phyloP scores from a whole-genome alignment of 2,888 invertebrate genomes.

The Ariolimax columbianus region DNA sequence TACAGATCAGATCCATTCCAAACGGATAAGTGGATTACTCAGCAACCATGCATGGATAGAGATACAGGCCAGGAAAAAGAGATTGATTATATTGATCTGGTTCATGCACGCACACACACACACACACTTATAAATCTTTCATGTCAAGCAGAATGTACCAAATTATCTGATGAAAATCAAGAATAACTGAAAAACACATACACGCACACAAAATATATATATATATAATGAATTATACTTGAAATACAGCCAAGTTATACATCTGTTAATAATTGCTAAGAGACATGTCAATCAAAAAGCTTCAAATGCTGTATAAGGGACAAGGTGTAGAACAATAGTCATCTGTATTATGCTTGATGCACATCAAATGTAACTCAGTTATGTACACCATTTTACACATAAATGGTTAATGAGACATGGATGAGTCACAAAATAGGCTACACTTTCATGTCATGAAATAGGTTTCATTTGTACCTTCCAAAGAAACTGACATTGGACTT shows the following conservation, averaged over 20 bases:
- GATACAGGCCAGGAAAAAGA: background rate
- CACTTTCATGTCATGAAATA: background rate
- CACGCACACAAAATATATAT: background rate
- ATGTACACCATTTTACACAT: background rate
- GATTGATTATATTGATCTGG: background rate
- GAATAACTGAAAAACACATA: background rate
- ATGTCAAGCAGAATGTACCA: background rate
- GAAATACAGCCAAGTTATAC: conserved; percentile 9
- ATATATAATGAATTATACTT: background rate
- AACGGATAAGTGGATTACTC: background rate
- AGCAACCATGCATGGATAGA: background rate
- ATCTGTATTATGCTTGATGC: background rate
- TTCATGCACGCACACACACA: background rate
- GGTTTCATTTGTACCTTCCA: background rate
- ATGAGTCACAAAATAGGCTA: background rate
- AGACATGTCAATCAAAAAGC: background rate
- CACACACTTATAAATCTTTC: background rate
- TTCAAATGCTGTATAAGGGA: conserved; percentile 2
- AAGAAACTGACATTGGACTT: background rate
- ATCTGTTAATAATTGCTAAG: background rate
- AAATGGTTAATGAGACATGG: background rate
- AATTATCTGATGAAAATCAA: background rate
- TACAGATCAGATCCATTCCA: background rate
- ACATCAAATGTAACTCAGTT: background rate
- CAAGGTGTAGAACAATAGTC: background rate